Conservation (phyloP, 2,888 invertebrate species). For the Stegophylla sp. region DNA sequence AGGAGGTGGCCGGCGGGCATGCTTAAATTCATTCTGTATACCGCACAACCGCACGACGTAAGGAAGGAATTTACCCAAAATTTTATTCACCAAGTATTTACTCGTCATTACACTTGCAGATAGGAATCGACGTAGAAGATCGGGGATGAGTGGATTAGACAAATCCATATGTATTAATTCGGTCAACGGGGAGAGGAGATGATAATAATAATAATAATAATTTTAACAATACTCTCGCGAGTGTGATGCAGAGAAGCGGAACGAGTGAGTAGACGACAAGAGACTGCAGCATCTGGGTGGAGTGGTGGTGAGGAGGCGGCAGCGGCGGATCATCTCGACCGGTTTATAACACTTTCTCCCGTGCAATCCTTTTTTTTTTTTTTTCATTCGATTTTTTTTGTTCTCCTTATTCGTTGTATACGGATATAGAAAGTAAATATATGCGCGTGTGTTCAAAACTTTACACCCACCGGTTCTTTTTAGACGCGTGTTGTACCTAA, state of each 20-base stretch:
- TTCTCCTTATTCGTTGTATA: not conserved
- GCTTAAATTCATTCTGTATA: too few relatives aligned
- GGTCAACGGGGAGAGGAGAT: slow-evolving; percentile 13
- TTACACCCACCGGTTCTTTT: slow-evolving; percentile 36
- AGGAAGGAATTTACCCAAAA: too few relatives aligned
- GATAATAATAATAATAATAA: not conserved
- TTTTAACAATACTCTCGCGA: not conserved
- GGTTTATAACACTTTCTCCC: slow-evolving; percentile 55
- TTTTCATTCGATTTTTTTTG: slow-evolving; percentile 11
- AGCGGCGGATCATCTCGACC: not conserved
- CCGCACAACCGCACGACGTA: too few relatives aligned
- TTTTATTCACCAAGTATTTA: too few relatives aligned
- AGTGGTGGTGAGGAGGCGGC: not conserved
- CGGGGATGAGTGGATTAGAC: not conserved
- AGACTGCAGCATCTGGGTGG: not conserved
- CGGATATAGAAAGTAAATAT: slow-evolving; percentile 39
- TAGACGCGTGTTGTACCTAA: not conserved
- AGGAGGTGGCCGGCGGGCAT: too few relatives aligned
- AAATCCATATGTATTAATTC: slow-evolving; percentile 38
- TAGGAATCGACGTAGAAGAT: too few relatives aligned
- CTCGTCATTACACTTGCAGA: too few relatives aligned
- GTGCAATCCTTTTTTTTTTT: slow-evolving; percentile 11
- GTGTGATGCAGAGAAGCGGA: slow-evolving; percentile 1
- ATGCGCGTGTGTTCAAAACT: not conserved
- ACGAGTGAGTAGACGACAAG: not conserved